Percentiles rank a stretch among this genome's conserved stretches.
Evolutionary conservation across 2,888 invertebrate species (phyloP).

Genomic region (Brachyptera risi): DNA sequence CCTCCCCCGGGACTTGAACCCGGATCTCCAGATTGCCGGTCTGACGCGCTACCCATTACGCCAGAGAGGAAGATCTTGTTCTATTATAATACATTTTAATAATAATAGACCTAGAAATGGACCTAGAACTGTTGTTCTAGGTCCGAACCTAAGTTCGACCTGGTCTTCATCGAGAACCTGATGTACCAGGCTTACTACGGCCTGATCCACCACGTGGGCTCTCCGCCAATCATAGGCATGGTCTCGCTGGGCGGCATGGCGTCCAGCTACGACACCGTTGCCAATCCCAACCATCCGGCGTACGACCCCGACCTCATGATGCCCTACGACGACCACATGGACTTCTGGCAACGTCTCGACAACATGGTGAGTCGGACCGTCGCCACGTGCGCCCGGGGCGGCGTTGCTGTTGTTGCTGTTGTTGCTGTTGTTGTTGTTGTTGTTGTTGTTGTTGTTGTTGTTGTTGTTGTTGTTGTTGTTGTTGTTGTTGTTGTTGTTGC

Average conservation of each 20-base stretch:
- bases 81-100: too few species aligned
- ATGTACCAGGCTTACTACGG: constrained; percentile 30
- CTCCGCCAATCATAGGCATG: constrained; percentile 50
- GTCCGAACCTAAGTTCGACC: constrained; percentile 47
- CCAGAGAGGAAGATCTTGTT: too few species aligned
- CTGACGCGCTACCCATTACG: too few species aligned
- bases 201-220: constrained; percentile 8
- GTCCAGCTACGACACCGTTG: constrained; percentile 38
- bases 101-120: too few species aligned
- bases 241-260: constrained; percentile 39
- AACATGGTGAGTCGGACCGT: constrained; percentile 17
- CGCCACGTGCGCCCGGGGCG: too few species aligned
- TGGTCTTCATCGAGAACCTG: constrained; percentile 54
- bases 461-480: too few species aligned
- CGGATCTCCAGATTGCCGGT: too few species aligned
- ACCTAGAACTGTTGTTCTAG: background rate
- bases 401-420: too few species aligned
- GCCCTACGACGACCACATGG: constrained; percentile 35
- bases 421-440: too few species aligned
- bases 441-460: too few species aligned
- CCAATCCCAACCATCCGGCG: constrained; percentile 41
- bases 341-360: constrained; percentile 37
- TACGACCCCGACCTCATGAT: constrained; percentile 40
- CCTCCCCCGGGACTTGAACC: too few species aligned
- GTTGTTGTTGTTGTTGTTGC: too few species aligned